Evolutionary conservation across 2,113 vertebrate genomes (phyloP).

Genomic region (Glaucidium brasilianum): DNA sequence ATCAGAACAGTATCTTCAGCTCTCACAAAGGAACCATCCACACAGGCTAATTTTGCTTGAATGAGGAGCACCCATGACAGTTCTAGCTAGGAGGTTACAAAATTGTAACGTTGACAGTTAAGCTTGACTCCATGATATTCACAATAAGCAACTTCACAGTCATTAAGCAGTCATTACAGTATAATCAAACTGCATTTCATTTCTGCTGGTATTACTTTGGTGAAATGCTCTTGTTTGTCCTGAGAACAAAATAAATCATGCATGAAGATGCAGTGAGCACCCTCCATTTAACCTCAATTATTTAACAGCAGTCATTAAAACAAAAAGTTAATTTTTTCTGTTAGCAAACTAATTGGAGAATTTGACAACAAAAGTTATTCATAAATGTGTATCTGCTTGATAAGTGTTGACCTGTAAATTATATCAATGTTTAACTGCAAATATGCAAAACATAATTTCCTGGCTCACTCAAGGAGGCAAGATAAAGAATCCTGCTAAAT

Average conservation of each 20-base stretch:
- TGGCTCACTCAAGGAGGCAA: neutral
- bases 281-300: neutral
- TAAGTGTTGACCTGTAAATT: neutral
- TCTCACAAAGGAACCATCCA: neutral
- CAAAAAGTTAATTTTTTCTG: neutral
- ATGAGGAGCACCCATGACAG: neutral
- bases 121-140: neutral
- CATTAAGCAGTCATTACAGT: neutral
- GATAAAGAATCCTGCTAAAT: neutral
- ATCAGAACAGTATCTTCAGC: neutral
- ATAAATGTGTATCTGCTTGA: neutral
- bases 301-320: neutral
- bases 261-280: neutral
- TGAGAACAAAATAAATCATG: neutral
- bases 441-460: neutral
- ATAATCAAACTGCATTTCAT: neutral
- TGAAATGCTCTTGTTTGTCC: neutral
- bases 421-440: neutral
- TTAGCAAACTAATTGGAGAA: neutral
- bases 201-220: neutral
- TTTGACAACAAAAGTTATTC: neutral
- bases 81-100: neutral
- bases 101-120: neutral
- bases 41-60: neutral
- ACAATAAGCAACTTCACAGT: neutral